Conservation (phyloP, 2,888 invertebrate genomes). For the Crematogaster levior region DNA sequence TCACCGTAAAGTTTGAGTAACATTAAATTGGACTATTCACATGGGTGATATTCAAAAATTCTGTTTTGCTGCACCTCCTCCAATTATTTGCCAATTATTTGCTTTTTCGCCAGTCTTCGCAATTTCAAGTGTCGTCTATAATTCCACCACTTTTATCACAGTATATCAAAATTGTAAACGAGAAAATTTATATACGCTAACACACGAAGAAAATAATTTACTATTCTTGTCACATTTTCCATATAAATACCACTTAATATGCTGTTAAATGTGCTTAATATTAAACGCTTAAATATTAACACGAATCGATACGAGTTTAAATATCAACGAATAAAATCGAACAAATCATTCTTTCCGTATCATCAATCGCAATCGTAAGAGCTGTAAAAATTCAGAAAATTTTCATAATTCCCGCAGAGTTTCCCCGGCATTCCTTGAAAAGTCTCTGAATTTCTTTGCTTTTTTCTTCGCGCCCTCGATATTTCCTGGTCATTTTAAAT, state of each 20-base stretch:
- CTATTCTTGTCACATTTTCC: background rate
- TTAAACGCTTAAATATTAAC: background rate
- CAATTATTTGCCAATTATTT: conserved; percentile 12
- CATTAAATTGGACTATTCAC: background rate
- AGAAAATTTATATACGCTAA: background rate
- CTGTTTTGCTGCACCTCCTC: background rate
- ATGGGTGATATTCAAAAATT: background rate
- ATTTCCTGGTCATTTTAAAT: conserved; percentile 23
- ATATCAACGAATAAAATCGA: conserved; percentile 1
- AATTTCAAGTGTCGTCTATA: conserved; percentile 8
- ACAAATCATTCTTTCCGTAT: background rate
- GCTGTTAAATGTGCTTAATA: background rate
- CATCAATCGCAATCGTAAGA: background rate
- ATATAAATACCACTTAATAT: background rate
- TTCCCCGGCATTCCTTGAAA: background rate
- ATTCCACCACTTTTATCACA: conserved; percentile 11
- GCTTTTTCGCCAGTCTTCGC: background rate
- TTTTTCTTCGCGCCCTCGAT: conserved; percentile 6
- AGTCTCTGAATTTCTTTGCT: conserved; percentile 9
- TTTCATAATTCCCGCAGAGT: conserved; percentile 16
- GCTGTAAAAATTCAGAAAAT: conserved; percentile 2
- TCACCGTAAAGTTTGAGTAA: background rate
- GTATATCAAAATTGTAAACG: background rate
- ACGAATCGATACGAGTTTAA: background rate
- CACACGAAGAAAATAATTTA: background rate